Conservation (phyloP, 92 coral and sea anemone genomes). For the Anthopleura xanthogrammica region DNA sequence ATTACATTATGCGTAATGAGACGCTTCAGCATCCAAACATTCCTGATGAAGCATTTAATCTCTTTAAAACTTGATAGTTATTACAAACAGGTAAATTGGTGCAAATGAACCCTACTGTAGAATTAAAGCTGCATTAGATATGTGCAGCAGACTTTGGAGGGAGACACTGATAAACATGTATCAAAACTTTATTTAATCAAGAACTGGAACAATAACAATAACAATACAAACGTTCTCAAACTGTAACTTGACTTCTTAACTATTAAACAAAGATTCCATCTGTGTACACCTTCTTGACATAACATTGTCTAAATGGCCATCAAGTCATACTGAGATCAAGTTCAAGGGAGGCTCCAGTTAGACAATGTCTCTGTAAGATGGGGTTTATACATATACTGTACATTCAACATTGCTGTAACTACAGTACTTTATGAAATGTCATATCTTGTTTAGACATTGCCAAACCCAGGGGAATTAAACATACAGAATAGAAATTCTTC, state of each 20-base stretch:
- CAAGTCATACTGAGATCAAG: slow-evolving; percentile 1
- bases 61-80: slow-evolving; percentile 24
- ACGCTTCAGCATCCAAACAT: slow-evolving; percentile 25
- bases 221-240: slow-evolving; percentile 14
- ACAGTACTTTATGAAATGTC: background rate
- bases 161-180: no score
- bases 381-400: no score
- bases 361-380: slow-evolving; percentile 10
- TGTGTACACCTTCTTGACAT: background rate
- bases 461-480: slow-evolving; percentile 35
- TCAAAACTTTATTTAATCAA: slow-evolving; percentile 9
- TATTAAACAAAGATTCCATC: slow-evolving; percentile 3
- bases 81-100: slow-evolving; percentile 14
- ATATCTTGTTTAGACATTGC: slow-evolving; percentile 11
- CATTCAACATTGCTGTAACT: background rate
- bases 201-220: slow-evolving; percentile 13
- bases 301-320: slow-evolving; percentile 7
- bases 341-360: slow-evolving; percentile 1
- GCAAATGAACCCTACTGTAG: slow-evolving; percentile 7
- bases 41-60: slow-evolving; percentile 29
- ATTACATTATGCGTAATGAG: slow-evolving; percentile 23
- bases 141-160: no score
- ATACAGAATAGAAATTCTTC: slow-evolving; percentile 50
- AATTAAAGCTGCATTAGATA: no score
- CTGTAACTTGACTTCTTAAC: slow-evolving; percentile 10